Evolutionary conservation across 2,888 invertebrate genomes (phyloP).

Genomic region (Ctenicera cuprea): DNA sequence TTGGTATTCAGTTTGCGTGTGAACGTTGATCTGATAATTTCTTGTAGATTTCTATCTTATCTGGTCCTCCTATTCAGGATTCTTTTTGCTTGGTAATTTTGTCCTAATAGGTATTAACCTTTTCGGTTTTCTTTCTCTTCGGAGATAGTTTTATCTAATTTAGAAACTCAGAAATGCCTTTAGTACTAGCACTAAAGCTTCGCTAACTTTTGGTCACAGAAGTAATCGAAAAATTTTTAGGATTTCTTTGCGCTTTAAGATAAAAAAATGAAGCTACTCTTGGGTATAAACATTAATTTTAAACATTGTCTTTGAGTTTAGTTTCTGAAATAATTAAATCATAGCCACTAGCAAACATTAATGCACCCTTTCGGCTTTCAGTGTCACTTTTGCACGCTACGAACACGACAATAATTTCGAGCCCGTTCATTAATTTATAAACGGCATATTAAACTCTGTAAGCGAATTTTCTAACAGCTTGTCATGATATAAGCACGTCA

Average conservation of each 20-base stretch:
- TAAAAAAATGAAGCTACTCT: neutral
- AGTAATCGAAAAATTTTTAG: neutral
- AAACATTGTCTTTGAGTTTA: neutral
- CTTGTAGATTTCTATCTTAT: constrained; percentile 31
- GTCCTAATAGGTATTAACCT: constrained; percentile 12
- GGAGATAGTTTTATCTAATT: neutral
- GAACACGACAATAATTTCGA: constrained; percentile 25
- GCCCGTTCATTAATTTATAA: constrained; percentile 25
- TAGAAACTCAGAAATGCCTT: neutral
- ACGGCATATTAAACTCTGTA: constrained; percentile 5
- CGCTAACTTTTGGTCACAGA: constrained; percentile 3
- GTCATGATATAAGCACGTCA: neutral
- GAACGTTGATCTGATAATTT: constrained; percentile 30
- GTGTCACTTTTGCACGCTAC: constrained; percentile 4
- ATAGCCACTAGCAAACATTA: constrained; percentile 16
- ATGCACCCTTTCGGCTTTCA: constrained; percentile 21
- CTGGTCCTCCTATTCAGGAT: constrained; percentile 11
- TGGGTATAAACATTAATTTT: constrained; percentile 15
- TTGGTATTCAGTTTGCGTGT: constrained; percentile 35
- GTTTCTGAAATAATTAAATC: constrained; percentile 19
- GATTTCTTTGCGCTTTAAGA: neutral
- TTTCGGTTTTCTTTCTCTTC: neutral
- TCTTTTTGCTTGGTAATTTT: constrained; percentile 29
- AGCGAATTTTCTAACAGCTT: constrained; percentile 26
- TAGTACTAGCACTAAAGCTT: neutral